Percentiles rank a stretch among this genome's conserved stretches.
phyloP scores from a whole-genome alignment of 1,140 invertebrate genomes.

The Campoletis sonorensis region DNA sequence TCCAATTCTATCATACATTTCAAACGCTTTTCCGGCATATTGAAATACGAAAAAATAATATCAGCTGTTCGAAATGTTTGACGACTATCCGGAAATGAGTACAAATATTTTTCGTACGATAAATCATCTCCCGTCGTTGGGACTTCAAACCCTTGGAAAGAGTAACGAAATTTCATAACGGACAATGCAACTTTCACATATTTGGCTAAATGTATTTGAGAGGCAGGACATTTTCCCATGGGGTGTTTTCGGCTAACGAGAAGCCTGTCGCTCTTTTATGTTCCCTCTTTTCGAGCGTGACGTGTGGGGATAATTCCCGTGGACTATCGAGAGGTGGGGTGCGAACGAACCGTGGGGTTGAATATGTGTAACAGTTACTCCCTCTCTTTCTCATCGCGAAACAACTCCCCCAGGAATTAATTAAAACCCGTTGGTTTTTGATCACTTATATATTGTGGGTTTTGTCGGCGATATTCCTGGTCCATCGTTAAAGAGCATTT shows the following conservation, averaged over 20 bases:
- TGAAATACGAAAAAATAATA: no score
- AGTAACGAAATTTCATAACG: neutral
- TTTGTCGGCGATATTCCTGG: neutral
- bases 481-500: neutral
- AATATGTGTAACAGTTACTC: conserved; percentile 4
- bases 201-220: neutral
- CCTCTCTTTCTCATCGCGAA: neutral
- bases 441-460: conserved; percentile 2
- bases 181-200: neutral
- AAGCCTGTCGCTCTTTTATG: conserved; percentile 10
- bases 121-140: no score
- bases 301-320: neutral
- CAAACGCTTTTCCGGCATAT: no score
- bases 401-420: conserved; percentile 5
- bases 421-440: conserved; percentile 11
- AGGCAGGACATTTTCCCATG: neutral
- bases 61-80: no score
- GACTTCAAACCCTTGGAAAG: neutral
- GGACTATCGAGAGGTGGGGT: neutral
- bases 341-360: neutral
- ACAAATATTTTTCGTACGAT: no score
- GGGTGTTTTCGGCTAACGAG: neutral
- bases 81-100: no score
- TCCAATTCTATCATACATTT: no score
- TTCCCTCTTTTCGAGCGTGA: conserved; percentile 6